Conservation (phyloP, 2,113 vertebrate genomes). For the Ellobius talpinus region DNA sequence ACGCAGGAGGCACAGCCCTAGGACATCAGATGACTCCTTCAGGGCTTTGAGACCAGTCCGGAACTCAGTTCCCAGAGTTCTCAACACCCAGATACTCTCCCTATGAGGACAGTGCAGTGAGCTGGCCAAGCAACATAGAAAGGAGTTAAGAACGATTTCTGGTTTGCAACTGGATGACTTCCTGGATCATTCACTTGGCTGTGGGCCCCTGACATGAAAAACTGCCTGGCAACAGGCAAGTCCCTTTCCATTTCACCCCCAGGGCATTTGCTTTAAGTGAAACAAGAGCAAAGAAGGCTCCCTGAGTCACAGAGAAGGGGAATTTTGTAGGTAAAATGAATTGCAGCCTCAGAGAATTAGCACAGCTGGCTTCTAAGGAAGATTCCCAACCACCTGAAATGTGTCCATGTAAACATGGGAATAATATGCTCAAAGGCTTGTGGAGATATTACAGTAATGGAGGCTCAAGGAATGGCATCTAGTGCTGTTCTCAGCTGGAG, state of each 20-base stretch:
- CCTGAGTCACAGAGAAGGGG: background rate
- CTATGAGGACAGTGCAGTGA: background rate
- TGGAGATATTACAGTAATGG: background rate
- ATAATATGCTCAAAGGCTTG: background rate
- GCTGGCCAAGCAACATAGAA: background rate
- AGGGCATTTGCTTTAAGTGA: conserved; percentile 51
- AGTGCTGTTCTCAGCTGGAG: background rate
- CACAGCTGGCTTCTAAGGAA: background rate
- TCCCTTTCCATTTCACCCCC: conserved; percentile 44
- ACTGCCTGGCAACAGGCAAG: conserved; percentile 62
- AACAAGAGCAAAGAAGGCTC: background rate
- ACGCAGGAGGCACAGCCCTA: background rate
- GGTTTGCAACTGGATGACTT: conserved; percentile 69
- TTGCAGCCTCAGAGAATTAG: background rate
- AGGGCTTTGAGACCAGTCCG: background rate
- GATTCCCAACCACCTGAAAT: background rate
- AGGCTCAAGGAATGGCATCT: background rate
- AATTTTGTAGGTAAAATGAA: background rate
- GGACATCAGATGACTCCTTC: background rate
- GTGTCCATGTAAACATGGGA: background rate
- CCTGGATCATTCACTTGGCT: conserved; percentile 76
- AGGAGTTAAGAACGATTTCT: conserved; percentile 70
- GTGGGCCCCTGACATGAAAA: conserved; percentile 54
- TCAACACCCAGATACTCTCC: background rate
- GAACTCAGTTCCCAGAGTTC: background rate